Conservation (phyloP, 2,888 invertebrate species). For the Stenurella melanura region DNA sequence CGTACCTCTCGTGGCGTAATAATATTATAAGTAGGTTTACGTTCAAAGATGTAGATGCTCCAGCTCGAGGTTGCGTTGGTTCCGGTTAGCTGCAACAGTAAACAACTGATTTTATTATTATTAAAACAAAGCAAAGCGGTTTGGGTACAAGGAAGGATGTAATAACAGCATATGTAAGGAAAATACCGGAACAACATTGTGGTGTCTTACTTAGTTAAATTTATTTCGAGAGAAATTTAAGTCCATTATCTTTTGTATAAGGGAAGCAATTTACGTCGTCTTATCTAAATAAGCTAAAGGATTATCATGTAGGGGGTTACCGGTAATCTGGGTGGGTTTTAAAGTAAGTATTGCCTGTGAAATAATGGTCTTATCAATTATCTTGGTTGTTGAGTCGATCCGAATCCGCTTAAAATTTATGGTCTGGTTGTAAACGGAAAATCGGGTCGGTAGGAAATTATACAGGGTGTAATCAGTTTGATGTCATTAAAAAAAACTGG, state of each 20-base stretch:
- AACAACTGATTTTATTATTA: constrained; percentile 46
- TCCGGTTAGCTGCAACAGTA: constrained; percentile 36
- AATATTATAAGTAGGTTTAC: constrained; percentile 8
- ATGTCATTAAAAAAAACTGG: too few species aligned
- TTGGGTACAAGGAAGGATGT: constrained; percentile 32
- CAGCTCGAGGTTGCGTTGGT: not conserved
- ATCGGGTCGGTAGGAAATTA: too few species aligned
- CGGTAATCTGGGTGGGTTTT: not conserved
- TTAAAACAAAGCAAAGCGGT: constrained; percentile 39
- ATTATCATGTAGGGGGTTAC: constrained; percentile 22
- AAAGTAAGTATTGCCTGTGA: not conserved
- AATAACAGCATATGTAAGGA: constrained; percentile 42
- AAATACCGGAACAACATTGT: constrained; percentile 39
- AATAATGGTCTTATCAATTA: not conserved
- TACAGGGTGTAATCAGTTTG: too few species aligned
- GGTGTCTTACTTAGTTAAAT: constrained; percentile 38
- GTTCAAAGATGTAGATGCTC: constrained; percentile 6
- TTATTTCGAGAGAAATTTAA: constrained; percentile 42
- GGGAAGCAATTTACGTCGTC: constrained; percentile 34
- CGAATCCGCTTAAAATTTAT: not conserved
- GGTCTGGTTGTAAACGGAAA: not conserved
- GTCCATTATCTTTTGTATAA: constrained; percentile 39
- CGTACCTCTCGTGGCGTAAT: not conserved
- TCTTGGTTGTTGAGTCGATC: not conserved
- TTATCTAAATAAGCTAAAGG: constrained; percentile 31